phyloP scores from a whole-genome alignment of 2,888 invertebrate genomes.

The Podotricha telesiphe region DNA sequence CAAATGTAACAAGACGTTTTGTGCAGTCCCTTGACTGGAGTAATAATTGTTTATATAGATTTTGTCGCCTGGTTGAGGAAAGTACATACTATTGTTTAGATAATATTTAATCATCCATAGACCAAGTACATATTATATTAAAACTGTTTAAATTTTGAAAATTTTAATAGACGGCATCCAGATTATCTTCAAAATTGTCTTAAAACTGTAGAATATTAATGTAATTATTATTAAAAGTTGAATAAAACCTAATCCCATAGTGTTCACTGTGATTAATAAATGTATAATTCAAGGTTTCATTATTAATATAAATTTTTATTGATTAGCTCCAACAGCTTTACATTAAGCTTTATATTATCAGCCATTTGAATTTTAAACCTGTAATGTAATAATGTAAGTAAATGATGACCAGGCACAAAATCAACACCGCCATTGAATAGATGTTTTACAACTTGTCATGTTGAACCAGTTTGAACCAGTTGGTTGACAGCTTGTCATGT shows the following conservation, averaged over 20 bases:
- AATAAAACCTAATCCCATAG: constrained; percentile 44
- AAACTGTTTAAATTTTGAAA: constrained; percentile 46
- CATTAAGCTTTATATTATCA: constrained; percentile 34
- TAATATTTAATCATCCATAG: constrained; percentile 46
- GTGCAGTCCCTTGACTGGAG: constrained; percentile 46
- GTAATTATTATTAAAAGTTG: constrained; percentile 33
- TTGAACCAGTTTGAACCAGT: constrained; percentile 28
- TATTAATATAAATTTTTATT: constrained; percentile 41
- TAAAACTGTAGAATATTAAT: constrained; percentile 42
- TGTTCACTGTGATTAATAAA: constrained; percentile 45
- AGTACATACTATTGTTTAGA: constrained; percentile 43
- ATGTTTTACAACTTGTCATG: too few relatives aligned
- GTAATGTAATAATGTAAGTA: constrained; percentile 24
- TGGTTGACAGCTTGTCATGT: constrained; percentile 36
- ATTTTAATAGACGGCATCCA: constrained; percentile 44
- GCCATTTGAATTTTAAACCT: constrained; percentile 35
- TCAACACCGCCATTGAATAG: constrained; percentile 32
- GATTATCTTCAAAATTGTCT: constrained; percentile 41
- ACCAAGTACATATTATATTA: constrained; percentile 41
- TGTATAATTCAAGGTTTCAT: constrained; percentile 42
- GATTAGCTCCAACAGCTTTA: constrained; percentile 41
- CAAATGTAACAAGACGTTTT: constrained; percentile 52
- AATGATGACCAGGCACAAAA: constrained; percentile 43
- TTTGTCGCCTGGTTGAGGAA: constrained; percentile 70
- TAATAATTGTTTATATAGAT: constrained; percentile 68